Conservation (phyloP, 2,113 vertebrate genomes). For the Ifrita kowaldi region DNA sequence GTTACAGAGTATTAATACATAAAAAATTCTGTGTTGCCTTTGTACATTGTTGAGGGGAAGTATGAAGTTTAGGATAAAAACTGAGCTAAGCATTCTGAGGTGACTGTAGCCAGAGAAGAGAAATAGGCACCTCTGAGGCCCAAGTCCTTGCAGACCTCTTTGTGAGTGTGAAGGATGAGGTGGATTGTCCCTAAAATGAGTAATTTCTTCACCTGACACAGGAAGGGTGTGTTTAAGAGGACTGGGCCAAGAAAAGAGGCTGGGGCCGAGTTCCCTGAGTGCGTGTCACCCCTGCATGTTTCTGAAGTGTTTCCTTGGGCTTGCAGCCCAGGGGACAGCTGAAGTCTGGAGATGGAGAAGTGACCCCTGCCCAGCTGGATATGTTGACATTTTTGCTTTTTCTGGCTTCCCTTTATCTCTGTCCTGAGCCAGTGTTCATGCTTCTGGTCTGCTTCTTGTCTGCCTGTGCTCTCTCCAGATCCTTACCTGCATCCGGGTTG, state of each 20-base stretch:
- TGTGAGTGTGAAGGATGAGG: neutral
- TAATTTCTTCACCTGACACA: neutral
- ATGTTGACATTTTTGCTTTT: neutral
- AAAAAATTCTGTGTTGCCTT: neutral
- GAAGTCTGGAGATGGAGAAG: neutral
- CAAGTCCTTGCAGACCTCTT: neutral
- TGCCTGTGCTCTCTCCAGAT: neutral
- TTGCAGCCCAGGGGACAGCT: neutral
- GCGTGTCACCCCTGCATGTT: rapidly evolving
- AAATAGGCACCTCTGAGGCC: neutral
- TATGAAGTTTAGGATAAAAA: neutral
- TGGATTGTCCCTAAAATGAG: neutral
- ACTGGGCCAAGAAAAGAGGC: neutral
- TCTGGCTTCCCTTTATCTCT: neutral
- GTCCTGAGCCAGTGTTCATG: neutral
- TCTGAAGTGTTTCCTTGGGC: neutral
- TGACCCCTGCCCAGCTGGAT: neutral
- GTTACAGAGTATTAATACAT: neutral
- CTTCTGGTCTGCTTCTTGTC: neutral
- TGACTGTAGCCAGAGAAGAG: neutral
- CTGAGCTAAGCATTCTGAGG: neutral
- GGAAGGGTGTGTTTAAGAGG: neutral
- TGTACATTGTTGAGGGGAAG: rapidly evolving
- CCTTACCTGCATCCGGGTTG: neutral
- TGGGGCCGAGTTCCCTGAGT: neutral